A percentile compares a stretch with the other conserved stretches of the same genome.
These are phyloP conservation scores for Schizaphis graminum DNA, from an alignment of 2,888 invertebrate genomes.

Conservation along the genomic window DNA sequence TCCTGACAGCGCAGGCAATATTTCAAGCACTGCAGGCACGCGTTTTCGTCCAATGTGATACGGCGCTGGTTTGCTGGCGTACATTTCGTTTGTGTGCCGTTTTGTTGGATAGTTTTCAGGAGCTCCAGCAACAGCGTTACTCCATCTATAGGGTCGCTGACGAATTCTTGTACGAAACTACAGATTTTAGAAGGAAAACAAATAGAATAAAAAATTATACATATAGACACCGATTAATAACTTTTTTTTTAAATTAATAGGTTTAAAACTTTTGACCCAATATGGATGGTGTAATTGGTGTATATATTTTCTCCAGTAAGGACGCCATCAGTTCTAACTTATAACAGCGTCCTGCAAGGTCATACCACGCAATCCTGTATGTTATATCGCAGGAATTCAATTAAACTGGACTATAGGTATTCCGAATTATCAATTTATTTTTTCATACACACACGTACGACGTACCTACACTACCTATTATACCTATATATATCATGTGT, in stretches of 20 bases:
- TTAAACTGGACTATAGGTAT: background rate
- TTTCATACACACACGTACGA: background rate
- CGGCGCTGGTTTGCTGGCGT: conserved; percentile 71
- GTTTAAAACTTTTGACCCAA: background rate
- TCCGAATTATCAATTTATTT: conserved; percentile 35
- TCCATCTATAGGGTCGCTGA: conserved; percentile 89
- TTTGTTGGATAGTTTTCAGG: conserved; percentile 86
- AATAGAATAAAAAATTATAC: background rate
- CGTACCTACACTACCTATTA: background rate
- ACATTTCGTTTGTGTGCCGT: conserved; percentile 75
- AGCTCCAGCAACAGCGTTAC: conserved; percentile 87
- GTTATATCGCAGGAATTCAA: background rate
- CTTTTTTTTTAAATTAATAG: background rate
- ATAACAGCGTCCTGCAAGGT: background rate
- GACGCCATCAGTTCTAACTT: background rate
- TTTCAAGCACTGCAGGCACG: conserved; percentile 89
- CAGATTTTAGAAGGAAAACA: conserved; percentile 64
- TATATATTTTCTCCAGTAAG: background rate
- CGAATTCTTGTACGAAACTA: conserved; percentile 94
- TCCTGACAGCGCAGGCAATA: conserved; percentile 86
- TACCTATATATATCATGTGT: background rate
- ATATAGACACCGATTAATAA: background rate
- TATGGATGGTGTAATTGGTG: background rate
- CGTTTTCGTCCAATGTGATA: conserved; percentile 87
- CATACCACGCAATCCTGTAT: background rate